Conservation (phyloP, 1,140 invertebrate genomes). For the Caenorhabditis latens region DNA sequence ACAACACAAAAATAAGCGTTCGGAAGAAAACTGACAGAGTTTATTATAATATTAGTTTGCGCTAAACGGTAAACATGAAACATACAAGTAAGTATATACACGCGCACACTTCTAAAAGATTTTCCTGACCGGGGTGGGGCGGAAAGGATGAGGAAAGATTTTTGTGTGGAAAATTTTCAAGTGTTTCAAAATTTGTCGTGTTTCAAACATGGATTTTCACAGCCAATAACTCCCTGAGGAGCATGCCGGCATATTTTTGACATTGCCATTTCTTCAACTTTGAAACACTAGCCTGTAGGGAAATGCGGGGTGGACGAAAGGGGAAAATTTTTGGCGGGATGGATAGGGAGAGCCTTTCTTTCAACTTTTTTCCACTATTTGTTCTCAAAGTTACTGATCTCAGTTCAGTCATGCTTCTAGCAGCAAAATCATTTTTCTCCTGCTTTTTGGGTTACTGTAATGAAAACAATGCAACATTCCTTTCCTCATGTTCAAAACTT, state of each 20-base stretch:
- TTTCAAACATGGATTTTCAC: conserved; percentile 55
- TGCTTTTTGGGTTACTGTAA: too few relatives aligned
- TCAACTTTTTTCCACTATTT: background rate
- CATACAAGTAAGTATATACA: conserved; percentile 23
- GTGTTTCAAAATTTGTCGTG: conserved; percentile 54
- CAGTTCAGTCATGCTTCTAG: background rate
- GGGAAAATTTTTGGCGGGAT: background rate
- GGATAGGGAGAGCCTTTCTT: background rate
- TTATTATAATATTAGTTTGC: background rate
- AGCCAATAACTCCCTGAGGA: conserved; percentile 27
- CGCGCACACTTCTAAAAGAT: conserved; percentile 44
- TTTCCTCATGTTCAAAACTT: too few relatives aligned
- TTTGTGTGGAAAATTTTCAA: conserved; percentile 22
- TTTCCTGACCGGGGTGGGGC: background rate
- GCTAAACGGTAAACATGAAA: conserved; percentile 16
- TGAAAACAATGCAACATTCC: too few relatives aligned
- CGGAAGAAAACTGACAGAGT: background rate
- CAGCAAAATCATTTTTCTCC: too few relatives aligned
- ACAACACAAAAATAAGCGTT: background rate
- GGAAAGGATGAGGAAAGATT: background rate
- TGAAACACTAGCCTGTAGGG: conserved; percentile 54
- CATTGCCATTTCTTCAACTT: conserved; percentile 53
- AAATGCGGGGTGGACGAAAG: background rate
- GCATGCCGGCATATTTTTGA: conserved; percentile 52
- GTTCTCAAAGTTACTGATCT: background rate